Percentiles rank a stretch among this genome's conserved stretches.
Conservation (phyloP, 2,888 invertebrate species). For the Branchipolynoe longqiensis region DNA sequence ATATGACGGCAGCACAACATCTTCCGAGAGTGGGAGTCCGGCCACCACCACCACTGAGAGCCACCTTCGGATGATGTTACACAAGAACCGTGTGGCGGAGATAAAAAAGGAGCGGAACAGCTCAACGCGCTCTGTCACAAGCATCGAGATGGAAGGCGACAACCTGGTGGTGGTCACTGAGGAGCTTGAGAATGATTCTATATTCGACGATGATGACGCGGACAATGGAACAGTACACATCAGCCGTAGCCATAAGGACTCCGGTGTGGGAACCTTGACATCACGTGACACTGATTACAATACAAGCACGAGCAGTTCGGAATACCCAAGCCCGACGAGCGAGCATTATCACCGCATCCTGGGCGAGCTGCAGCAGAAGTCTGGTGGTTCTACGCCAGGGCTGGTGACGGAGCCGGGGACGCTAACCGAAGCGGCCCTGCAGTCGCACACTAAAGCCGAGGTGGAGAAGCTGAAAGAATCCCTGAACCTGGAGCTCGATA, state of each 20-base stretch:
- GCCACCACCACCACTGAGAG: slow-evolving; percentile 75
- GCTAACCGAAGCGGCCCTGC: slow-evolving; percentile 27
- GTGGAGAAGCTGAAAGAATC: slow-evolving; percentile 67
- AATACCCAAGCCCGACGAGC: slow-evolving; percentile 72
- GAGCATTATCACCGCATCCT: slow-evolving; percentile 69
- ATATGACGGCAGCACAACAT: slow-evolving; percentile 42
- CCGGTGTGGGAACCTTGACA: slow-evolving; percentile 5
- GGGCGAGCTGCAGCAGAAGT: slow-evolving; percentile 65
- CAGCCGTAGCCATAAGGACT: slow-evolving; percentile 35
- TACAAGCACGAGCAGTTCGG: slow-evolving; percentile 74
- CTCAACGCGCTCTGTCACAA: slow-evolving; percentile 67
- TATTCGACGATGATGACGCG: slow-evolving; percentile 34
- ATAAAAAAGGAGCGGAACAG: slow-evolving; percentile 49
- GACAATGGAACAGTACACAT: neutral
- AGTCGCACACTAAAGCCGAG: slow-evolving; percentile 49
- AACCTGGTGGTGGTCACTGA: slow-evolving; percentile 80
- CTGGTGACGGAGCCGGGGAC: neutral
- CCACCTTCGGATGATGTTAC: slow-evolving; percentile 70
- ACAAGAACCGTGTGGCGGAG: slow-evolving; percentile 61
- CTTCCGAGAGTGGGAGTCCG: slow-evolving; percentile 68
- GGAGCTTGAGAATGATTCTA: slow-evolving; percentile 70
- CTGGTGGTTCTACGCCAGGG: slow-evolving; percentile 10
- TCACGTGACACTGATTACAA: slow-evolving; percentile 69
- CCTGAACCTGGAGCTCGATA: slow-evolving; percentile 67
- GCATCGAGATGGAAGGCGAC: slow-evolving; percentile 82